These are phyloP conservation scores for Xiphophorus maculatus DNA, from an alignment of 2,113 vertebrate species.

Conservation along the genomic window DNA sequence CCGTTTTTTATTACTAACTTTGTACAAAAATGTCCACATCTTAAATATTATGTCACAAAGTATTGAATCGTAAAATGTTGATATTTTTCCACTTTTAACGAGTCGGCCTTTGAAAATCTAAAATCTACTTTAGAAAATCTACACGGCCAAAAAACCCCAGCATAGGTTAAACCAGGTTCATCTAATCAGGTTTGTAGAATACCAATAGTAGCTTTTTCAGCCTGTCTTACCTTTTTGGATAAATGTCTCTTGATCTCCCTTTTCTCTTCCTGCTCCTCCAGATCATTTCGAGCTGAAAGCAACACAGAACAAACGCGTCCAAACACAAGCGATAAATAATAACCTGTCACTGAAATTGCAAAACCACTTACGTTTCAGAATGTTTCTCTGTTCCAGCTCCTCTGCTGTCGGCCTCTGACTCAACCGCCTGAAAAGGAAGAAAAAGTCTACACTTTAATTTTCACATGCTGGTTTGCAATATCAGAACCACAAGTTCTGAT, in stretches of 20 bases:
- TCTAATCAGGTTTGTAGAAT: neutral
- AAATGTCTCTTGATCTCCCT: constrained; percentile 95
- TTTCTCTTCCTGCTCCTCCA: constrained; percentile 97
- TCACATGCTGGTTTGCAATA: neutral
- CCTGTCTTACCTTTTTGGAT: constrained; percentile 88
- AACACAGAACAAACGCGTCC: neutral
- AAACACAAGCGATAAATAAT: neutral
- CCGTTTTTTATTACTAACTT: no score
- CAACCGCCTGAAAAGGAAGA: constrained; percentile 85
- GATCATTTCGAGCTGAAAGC: constrained; percentile 90
- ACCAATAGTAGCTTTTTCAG: neutral
- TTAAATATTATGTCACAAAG: neutral
- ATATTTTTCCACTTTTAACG: neutral
- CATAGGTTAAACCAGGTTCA: neutral
- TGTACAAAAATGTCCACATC: neutral
- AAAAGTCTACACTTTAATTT: neutral
- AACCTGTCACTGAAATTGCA: neutral
- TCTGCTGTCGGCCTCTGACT: constrained; percentile 97
- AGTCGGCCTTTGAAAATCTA: neutral
- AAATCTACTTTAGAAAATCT: neutral
- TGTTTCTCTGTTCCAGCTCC: constrained; percentile 98
- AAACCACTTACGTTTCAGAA: constrained; percentile 92
- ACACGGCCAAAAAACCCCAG: no score
- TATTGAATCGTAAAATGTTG: neutral
- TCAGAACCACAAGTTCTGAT: neutral